Conservation (phyloP, 2,888 invertebrate genomes). For the Spodoptera littoralis region DNA sequence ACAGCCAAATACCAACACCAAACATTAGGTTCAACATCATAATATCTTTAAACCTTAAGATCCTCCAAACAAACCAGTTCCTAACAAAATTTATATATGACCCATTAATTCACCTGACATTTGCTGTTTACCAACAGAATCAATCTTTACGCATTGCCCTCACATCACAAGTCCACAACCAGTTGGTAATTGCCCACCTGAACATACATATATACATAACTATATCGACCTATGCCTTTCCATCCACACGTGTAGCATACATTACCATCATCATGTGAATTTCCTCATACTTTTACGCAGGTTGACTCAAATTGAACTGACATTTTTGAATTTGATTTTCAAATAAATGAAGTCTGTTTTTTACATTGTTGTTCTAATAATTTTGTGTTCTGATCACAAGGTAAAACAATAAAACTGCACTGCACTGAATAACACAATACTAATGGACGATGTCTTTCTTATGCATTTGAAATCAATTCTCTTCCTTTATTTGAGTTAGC, state of each 20-base stretch:
- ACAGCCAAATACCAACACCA: no score
- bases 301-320: not conserved
- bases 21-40: no score
- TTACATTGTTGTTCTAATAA: not conserved
- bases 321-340: not conserved
- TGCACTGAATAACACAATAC: no score
- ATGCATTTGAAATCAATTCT: no score
- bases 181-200: conserved; percentile 44
- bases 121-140: conserved; percentile 32
- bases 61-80: conserved; percentile 18
- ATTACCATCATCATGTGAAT: conserved; percentile 22
- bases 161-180: conserved; percentile 24
- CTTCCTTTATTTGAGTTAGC: no score
- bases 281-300: conserved; percentile 31
- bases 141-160: conserved; percentile 32
- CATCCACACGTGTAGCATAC: conserved; percentile 43
- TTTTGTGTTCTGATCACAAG: not conserved
- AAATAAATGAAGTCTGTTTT: no score
- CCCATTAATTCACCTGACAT: conserved; percentile 18
- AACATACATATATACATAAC: conserved; percentile 8
- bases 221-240: conserved; percentile 49
- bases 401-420: no score
- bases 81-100: conserved; percentile 6
- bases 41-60: no score
- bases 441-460: no score